Percentiles rank a stretch among this genome's conserved stretches.
Evolutionary conservation across 2,113 vertebrate genomes (phyloP).

Genomic region (Rhegmatorhina hoffmannsi): DNA sequence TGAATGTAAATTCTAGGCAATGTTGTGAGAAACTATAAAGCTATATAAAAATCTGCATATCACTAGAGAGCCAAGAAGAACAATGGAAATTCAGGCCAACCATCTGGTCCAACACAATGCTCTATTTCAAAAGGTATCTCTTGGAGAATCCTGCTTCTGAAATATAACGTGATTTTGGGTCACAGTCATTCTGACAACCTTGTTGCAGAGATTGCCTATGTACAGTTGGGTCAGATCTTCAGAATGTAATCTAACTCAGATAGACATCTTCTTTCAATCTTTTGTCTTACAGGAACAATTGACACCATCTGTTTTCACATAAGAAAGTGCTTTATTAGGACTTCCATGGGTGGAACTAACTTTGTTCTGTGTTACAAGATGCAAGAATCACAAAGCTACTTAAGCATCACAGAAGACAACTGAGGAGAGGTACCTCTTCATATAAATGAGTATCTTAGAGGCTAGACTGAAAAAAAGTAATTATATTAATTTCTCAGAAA

Average conservation of each 20-base stretch:
- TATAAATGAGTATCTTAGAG: neutral
- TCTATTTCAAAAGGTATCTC: constrained; percentile 22
- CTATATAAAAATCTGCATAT: constrained; percentile 12
- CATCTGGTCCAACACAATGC: constrained; percentile 21
- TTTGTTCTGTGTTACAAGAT: neutral
- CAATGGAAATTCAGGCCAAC: constrained; percentile 17
- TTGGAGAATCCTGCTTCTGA: neutral
- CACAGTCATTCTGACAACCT: neutral
- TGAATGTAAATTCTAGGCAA: constrained; percentile 26
- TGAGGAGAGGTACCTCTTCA: neutral
- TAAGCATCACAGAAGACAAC: neutral
- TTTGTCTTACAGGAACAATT: constrained; percentile 30
- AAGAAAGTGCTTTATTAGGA: neutral
- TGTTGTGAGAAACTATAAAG: neutral
- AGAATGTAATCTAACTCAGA: neutral
- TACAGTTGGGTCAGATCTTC: neutral
- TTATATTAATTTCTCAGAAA: neutral
- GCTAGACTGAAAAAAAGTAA: neutral
- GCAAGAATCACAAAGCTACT: neutral
- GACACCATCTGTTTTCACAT: neutral
- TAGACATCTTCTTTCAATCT: neutral
- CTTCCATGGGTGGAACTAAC: neutral
- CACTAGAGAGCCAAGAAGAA: constrained; percentile 1
- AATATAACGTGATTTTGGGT: neutral
- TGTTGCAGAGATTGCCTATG: neutral